phyloP scores from a whole-genome alignment of 2,888 invertebrate genomes.

The Pardosa pseudoannulata region DNA sequence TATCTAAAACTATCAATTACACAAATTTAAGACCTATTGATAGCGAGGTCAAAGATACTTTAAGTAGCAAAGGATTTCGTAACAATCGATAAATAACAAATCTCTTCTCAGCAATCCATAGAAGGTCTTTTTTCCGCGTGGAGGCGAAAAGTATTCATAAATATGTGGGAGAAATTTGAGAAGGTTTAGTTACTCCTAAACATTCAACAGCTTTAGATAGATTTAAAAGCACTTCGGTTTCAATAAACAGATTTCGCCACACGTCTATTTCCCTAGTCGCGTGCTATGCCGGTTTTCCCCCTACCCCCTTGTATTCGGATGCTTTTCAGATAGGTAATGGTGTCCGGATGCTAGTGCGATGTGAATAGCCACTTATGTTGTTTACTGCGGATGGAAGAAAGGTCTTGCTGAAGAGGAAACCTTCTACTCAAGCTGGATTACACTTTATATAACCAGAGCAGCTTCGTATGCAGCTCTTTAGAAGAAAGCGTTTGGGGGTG shows the following conservation, averaged over 20 bases:
- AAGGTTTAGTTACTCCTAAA: too few relatives aligned
- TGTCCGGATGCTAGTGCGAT: not conserved
- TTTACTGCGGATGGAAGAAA: conserved; percentile 26
- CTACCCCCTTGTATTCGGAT: not conserved
- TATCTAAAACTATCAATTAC: too few relatives aligned
- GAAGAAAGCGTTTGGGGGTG: not conserved
- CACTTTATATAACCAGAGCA: not conserved
- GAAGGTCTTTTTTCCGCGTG: too few relatives aligned
- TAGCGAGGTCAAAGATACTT: too few relatives aligned
- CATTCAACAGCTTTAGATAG: not conserved
- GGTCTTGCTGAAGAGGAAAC: not conserved
- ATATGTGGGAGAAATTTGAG: too few relatives aligned
- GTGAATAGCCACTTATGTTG: conserved; percentile 52
- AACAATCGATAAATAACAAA: too few relatives aligned
- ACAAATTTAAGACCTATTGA: too few relatives aligned
- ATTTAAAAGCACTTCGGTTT: not conserved
- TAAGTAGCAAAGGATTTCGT: too few relatives aligned
- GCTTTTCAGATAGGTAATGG: conserved; percentile 4
- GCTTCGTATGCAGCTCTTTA: not conserved
- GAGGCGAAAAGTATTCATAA: too few relatives aligned
- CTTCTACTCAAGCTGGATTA: not conserved
- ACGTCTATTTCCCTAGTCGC: not conserved
- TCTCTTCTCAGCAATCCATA: too few relatives aligned
- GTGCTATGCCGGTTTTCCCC: not conserved
- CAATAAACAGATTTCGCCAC: not conserved